A percentile compares a stretch with the other conserved stretches of the same genome.
These are phyloP conservation scores for Vanessa atalanta DNA, from an alignment of 1,140 invertebrate genomes.

Conservation along the genomic window DNA sequence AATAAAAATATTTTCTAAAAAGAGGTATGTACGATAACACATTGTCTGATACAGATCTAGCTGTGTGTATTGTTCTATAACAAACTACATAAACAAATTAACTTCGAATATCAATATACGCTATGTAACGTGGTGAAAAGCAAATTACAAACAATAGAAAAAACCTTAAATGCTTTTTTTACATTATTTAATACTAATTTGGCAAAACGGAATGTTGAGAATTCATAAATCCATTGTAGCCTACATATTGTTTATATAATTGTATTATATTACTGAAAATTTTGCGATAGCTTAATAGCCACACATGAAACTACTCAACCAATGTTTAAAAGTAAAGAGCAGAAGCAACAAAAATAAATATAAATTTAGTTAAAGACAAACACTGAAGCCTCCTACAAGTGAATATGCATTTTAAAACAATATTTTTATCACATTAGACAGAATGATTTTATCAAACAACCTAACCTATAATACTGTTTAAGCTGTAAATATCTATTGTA, in stretches of 20 bases:
- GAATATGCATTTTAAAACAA: slow-evolving; percentile 55
- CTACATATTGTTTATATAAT: slow-evolving; percentile 32
- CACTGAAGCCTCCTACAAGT: slow-evolving; percentile 38
- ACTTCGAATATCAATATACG: slow-evolving; percentile 17
- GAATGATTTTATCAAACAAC: slow-evolving; percentile 67
- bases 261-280: slow-evolving; percentile 1
- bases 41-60: slow-evolving; percentile 76
- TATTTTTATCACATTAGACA: slow-evolving; percentile 62
- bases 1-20: slow-evolving; percentile 78
- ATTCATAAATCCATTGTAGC: slow-evolving; percentile 51
- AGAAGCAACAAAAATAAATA: slow-evolving; percentile 20
- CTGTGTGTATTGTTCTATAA: slow-evolving; percentile 34
- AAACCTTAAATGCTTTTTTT: slow-evolving; percentile 63
- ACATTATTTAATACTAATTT: slow-evolving; percentile 63
- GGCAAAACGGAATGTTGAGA: slow-evolving; percentile 73
- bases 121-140: slow-evolving; percentile 17
- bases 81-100: slow-evolving; percentile 23
- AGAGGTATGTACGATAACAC: slow-evolving; percentile 70
- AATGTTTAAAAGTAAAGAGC: not conserved
- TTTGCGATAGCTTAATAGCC: not conserved
- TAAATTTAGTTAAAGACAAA: slow-evolving; percentile 12
- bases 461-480: slow-evolving; percentile 79
- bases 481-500: slow-evolving; percentile 62
- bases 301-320: not conserved
- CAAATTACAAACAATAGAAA: slow-evolving; percentile 47